Evolutionary conservation across 2,113 vertebrate genomes (phyloP), one percentile per base, ranked within the genome.

Genomic region (Oryctolagus cuniculus): DNA sequence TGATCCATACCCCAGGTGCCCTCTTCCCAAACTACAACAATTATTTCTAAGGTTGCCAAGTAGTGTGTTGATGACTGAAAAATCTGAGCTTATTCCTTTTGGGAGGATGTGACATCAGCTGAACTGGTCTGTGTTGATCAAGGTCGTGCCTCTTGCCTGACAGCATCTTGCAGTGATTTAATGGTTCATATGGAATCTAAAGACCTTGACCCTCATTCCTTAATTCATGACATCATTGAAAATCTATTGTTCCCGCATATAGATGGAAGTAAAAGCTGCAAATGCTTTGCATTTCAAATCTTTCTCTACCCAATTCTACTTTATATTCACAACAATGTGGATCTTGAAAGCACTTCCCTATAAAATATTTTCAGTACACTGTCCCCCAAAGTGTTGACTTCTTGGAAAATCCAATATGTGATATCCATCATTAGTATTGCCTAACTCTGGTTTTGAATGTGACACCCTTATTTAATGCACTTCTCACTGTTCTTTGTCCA

Each of bases 1-100:
- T 22, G 5, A 6, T 6, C 31, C 2, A 27, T 0, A 4, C 5
- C 64, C 21, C 36, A 21, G 3, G 0, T 3, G 2, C 31, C 21
- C 22, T 86, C 5, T 16, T 27, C 3, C 38, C 29, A 70, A 21
- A 61, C 27, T 38, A 3, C 0, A 27, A 29, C n/a, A 34, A 16
- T 27, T 10, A 34, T 58, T 55, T 31, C 34, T 49, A 4, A 51
- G 77, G 12, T 2, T 58, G 6, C 25, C 4, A 22, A 51, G n/a
- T 44, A 6, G 3, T 44, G 10, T 25, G 9, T 36, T 24, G 64
- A 85, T 10, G 21, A 6, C 16, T n/a, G 29, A 72, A 16, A 84
- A 31, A 69, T 63, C 22, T 67, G 51, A 77, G 7, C 29, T 75
- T 55, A 34, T 66, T 74, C 2, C 2, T 8, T 29, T 53, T 73